Conservation (phyloP, 1,140 invertebrate species). For the Drosophila sulfurigaster region DNA sequence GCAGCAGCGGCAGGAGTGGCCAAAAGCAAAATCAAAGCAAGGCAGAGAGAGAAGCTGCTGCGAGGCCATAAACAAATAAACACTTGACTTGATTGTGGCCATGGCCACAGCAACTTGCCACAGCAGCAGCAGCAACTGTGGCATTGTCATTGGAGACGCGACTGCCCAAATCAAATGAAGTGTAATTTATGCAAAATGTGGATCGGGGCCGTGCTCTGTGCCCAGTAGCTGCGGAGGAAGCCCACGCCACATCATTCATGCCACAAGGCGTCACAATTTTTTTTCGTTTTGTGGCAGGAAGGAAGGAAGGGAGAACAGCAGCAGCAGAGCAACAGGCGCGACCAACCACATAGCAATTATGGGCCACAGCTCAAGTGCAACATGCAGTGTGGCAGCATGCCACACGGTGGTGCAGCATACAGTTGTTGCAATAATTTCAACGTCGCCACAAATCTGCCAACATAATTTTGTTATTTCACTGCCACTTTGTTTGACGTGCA, state of each 20-base stretch:
- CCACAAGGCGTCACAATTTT: constrained; percentile 60
- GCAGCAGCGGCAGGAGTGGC: constrained; percentile 4
- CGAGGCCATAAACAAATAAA: constrained; percentile 75
- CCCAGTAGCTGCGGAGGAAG: constrained; percentile 55
- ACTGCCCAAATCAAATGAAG: constrained; percentile 60
- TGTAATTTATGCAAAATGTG: constrained; percentile 67
- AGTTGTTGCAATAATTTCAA: constrained; percentile 69
- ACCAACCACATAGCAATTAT: constrained; percentile 78
- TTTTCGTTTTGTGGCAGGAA: too few species aligned
- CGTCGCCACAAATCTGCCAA: constrained; percentile 81
- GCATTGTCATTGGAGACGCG: constrained; percentile 65
- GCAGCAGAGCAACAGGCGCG: constrained; percentile 16
- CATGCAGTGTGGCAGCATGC: constrained; percentile 11
- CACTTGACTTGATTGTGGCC: constrained; percentile 77
- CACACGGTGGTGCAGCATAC: neutral
- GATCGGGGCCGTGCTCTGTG: constrained; percentile 17
- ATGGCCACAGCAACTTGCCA: constrained; percentile 20
- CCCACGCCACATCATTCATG: constrained; percentile 83
- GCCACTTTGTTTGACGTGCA: constrained; percentile 83
- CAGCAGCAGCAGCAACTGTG: neutral
- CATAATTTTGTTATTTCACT: constrained; percentile 84
- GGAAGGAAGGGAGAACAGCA: too few species aligned
- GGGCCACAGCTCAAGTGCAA: constrained; percentile 47
- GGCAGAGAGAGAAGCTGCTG: constrained; percentile 13
- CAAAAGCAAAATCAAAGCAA: too few species aligned